Evolutionary conservation across 2,113 vertebrate species (phyloP).

Genomic region (Microcebus murinus): DNA sequence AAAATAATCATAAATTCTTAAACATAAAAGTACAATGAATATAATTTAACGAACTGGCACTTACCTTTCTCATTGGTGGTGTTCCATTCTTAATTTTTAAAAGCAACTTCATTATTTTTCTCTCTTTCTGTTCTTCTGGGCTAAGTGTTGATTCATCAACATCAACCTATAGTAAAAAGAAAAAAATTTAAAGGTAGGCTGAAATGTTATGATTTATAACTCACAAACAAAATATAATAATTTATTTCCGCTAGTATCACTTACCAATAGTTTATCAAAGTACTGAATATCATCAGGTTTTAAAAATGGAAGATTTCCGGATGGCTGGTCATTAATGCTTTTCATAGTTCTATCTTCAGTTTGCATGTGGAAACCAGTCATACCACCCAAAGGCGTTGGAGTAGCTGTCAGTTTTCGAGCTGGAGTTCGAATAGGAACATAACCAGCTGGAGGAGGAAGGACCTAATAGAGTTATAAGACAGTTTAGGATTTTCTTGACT

Average conservation of each 20-base stretch:
- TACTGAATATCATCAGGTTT: constrained; percentile 99
- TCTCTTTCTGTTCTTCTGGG: constrained; percentile 98
- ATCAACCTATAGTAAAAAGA: constrained; percentile 90
- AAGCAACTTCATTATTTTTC: constrained; percentile 99
- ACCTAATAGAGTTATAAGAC: constrained; percentile 85
- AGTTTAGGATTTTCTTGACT: neutral
- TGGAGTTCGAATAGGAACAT: constrained; percentile 98
- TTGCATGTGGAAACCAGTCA: constrained; percentile 99
- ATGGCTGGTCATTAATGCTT: constrained; percentile 97
- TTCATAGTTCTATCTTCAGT: constrained; percentile 96
- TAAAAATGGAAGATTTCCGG: constrained; percentile 98
- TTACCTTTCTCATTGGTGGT: constrained; percentile 98
- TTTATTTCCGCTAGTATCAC: constrained; percentile 28
- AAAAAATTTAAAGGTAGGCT: constrained; percentile 19
- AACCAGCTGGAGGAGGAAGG: constrained; percentile 96
- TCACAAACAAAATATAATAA: neutral
- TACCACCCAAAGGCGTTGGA: constrained; percentile 96
- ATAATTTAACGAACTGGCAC: neutral
- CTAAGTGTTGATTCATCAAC: constrained; percentile 99
- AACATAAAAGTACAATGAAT: neutral
- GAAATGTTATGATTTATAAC: neutral
- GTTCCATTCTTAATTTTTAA: constrained; percentile 99
- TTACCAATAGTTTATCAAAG: constrained; percentile 98
- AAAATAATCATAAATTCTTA: neutral
- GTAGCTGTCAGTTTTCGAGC: constrained; percentile 97